Conservation (phyloP, 2,797 vertebrate species). For the Sparidentex hasta region DNA sequence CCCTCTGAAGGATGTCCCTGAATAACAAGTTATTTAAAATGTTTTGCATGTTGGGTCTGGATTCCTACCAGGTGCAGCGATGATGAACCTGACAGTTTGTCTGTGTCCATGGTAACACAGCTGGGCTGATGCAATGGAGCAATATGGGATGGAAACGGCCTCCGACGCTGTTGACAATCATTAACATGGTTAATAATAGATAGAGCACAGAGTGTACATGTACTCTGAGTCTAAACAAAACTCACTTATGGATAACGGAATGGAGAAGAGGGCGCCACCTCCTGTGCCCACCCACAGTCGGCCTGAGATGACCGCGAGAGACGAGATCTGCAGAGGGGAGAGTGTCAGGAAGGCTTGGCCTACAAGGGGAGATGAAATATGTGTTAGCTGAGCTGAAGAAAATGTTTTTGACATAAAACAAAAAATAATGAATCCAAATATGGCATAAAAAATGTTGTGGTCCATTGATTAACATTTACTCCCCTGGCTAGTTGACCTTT, state of each 20-base stretch:
- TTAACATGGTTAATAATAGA: neutral
- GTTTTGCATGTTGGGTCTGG: neutral
- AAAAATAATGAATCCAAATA: neutral
- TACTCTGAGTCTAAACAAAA: constrained; percentile 22
- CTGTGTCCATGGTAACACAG: constrained; percentile 88
- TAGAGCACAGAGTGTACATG: neutral
- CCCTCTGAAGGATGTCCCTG: neutral
- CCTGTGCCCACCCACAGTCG: constrained; percentile 88
- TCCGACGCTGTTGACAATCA: constrained; percentile 80
- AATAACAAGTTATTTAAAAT: constrained; percentile 5
- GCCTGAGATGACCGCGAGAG: constrained; percentile 80
- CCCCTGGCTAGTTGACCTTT: neutral
- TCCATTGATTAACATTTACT: neutral
- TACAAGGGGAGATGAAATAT: constrained; percentile 47
- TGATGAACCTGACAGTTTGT: constrained; percentile 87
- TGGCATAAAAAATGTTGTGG: neutral
- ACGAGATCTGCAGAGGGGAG: constrained; percentile 85
- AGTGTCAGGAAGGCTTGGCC: constrained; percentile 83
- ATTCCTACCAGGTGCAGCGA: constrained; percentile 83
- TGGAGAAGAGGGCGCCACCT: constrained; percentile 86
- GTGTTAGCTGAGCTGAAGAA: neutral
- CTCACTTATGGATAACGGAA: constrained; percentile 86
- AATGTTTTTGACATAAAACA: neutral
- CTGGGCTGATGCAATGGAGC: constrained; percentile 80
- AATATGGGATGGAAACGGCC: constrained; percentile 86